Base-by-base conservation (phyloP, 2,797 vertebrate species). In the Macropus fuliginosus region DNA sequence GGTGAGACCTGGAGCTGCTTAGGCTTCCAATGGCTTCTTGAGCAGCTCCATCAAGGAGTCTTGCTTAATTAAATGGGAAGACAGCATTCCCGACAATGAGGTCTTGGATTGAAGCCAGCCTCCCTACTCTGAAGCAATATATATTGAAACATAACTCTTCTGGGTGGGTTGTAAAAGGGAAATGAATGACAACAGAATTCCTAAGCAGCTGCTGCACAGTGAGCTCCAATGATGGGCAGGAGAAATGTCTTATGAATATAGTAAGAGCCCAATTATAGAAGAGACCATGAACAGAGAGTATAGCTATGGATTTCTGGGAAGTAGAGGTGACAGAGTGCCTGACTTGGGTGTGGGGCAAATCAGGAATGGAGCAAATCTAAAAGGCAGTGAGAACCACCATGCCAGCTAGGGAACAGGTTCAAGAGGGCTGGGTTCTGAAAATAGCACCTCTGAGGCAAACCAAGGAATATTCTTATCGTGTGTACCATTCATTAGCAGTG, bases 61-160 rank as follows among this genome's bases (percentile, higher is more conserved):
- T 31, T 94, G 55, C 94, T 97, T 96, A 97, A 97, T 95, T 96
- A 97, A 92, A 91, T 52, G 52, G 18, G 4, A 31, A 94, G 87
- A 91, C 1, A 4, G 55, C 56, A 95, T 96, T 56, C 55, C 59
- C 0, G 28, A 56, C 81, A 95, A 34, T 92, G 95, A 94, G 90
- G 55, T 96, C 55, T 92, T 96, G 94, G 95, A 97, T 91, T 56
- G 57, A n/a, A 94, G 90, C 81, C 94, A 94, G 90, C 59, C 40
- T 93, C 52, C 91, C 46, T 46, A 50, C 56, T 93, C 90, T 90
- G 93, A 96, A 94, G 92, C 56, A 95, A 92, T 91, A 40, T 81
- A 90, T 55, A 91, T 62, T 90, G 46, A 93, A 96, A 92, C 24
- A 6, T 93, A 87, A 95, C 40, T 91, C 90, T 96, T 96, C 92